Evolutionary conservation across 2,888 invertebrate species (phyloP).

Genomic region (Lasius platythorax): DNA sequence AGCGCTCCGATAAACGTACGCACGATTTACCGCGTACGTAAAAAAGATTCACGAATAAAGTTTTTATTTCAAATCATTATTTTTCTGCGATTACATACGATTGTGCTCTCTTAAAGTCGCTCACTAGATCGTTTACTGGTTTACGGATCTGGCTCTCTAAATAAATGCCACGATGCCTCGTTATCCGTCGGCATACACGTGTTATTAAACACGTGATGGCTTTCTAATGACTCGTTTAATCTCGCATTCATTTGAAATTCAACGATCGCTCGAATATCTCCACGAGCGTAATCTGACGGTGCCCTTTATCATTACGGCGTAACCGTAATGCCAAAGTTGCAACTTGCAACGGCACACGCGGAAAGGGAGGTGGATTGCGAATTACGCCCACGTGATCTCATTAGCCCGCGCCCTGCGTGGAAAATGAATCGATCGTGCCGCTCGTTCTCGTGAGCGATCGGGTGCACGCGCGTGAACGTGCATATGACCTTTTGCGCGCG

Average conservation of each 20-base stretch:
- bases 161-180: constrained; percentile 44
- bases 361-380: constrained; percentile 15
- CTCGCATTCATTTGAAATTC: constrained; percentile 50
- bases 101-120: background rate
- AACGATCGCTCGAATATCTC: constrained; percentile 34
- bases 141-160: background rate
- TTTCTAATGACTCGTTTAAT: constrained; percentile 55
- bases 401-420: constrained; percentile 55
- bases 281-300: constrained; percentile 28
- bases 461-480: background rate
- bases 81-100: background rate
- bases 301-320: constrained; percentile 55
- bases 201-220: constrained; percentile 47
- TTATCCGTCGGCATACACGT: background rate
- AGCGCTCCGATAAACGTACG: constrained; percentile 65
- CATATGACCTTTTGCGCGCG: background rate
- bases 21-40: constrained; percentile 36
- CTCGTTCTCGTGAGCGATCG: constrained; percentile 24
- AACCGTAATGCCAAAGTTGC: constrained; percentile 56
- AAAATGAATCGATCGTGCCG: constrained; percentile 58
- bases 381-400: constrained; percentile 65
- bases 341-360: background rate
- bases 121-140: background rate
- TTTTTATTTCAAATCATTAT: background rate
- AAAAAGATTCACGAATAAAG: background rate